A percentile compares a stretch with the other conserved stretches of the same genome.
Conservation (phyloP, 2,113 vertebrate species). For the Mungos mungo region DNA sequence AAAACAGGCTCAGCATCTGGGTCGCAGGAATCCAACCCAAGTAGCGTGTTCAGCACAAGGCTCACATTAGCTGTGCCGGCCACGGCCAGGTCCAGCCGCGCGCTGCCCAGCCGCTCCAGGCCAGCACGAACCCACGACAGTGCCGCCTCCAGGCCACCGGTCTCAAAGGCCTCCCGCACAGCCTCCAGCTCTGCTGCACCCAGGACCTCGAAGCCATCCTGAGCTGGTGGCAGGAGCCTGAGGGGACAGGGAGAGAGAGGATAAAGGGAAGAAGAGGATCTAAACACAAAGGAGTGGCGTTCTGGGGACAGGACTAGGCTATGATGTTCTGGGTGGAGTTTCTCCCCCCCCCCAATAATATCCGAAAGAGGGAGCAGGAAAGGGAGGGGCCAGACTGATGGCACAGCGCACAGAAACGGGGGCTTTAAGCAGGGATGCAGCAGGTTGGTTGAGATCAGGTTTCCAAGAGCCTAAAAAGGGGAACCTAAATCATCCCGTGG, state of each 20-base stretch:
- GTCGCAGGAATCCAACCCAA: conserved; percentile 75
- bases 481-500: fast-evolving
- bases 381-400: not conserved
- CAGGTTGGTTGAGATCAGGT: not conserved
- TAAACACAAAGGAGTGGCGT: too few species aligned
- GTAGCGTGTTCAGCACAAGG: conserved; percentile 80
- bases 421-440: not conserved
- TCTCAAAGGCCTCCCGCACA: conserved; percentile 80
- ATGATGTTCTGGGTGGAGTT: not conserved
- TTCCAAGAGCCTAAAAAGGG: not conserved
- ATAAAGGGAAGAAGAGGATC: not conserved
- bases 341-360: not conserved
- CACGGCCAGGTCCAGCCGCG: conserved; percentile 76
- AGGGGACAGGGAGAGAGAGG: fast-evolving
- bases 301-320: not conserved
- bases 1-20: conserved; percentile 63
- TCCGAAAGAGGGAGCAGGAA: not conserved
- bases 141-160: conserved; percentile 80
- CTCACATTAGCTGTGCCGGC: conserved; percentile 40
- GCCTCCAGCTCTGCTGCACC: conserved; percentile 79
- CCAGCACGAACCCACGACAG: conserved; percentile 78
- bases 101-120: conserved; percentile 78
- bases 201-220: conserved; percentile 80
- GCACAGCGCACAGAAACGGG: not conserved
- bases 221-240: conserved; percentile 76